Evolutionary conservation across 2,888 invertebrate genomes (phyloP).

Genomic region (Cephus sareptanus): DNA sequence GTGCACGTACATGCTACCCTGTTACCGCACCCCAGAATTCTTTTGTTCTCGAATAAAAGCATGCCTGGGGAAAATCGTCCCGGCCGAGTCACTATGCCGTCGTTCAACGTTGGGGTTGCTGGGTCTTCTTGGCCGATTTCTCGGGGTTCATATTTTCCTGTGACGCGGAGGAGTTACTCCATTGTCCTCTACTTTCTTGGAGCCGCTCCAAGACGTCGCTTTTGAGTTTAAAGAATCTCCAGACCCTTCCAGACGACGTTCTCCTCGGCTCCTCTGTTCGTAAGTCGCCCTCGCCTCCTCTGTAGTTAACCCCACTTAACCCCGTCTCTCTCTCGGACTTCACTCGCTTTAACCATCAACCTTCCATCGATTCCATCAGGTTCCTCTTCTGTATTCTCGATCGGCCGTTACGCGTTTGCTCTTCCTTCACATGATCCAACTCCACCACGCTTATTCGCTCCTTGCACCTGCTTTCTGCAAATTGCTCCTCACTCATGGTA

Average conservation of each 20-base stretch:
- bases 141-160: conserved; percentile 62
- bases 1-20: conserved; percentile 50
- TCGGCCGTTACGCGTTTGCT: background rate
- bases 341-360: background rate
- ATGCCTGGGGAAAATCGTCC: background rate
- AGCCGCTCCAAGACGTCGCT: conserved; percentile 44
- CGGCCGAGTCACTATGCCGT: conserved; percentile 8
- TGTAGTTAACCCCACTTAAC: background rate
- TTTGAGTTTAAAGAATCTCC: conserved; percentile 14
- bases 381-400: background rate
- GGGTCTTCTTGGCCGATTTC: conserved; percentile 44
- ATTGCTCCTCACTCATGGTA: conserved; percentile 56
- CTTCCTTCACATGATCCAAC: conserved; percentile 46
- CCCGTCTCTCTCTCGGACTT: background rate
- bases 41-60: conserved; percentile 55
- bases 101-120: conserved; percentile 24
- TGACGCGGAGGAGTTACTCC: conserved; percentile 63
- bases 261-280: conserved; percentile 9
- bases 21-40: conserved; percentile 59
- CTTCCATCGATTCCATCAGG: background rate
- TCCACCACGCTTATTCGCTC: conserved; percentile 61
- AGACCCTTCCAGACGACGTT: conserved; percentile 7
- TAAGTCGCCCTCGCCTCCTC: too few species aligned
- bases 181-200: conserved; percentile 65
- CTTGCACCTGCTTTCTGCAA: conserved; percentile 60